Evolutionary conservation across 2,797 vertebrate species (phyloP), one percentile per base, ranked within the genome.

Genomic region (Notolabrus celidotus): DNA sequence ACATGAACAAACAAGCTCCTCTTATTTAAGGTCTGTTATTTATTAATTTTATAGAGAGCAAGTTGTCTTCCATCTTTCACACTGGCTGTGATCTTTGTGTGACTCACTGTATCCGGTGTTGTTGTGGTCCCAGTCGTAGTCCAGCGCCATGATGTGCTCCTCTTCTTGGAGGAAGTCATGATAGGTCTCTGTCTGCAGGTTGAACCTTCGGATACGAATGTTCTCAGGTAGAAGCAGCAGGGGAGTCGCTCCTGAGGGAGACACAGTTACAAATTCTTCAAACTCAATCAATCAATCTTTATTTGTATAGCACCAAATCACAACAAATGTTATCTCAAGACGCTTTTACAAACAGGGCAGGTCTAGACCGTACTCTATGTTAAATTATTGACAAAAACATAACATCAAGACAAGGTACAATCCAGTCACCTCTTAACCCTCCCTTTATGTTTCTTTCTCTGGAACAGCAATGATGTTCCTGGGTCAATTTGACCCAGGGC

Each of bases 111-210:
- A 87, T 70, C 93, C 95, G 6, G 92, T 94, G 63, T 93, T 94
- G 88, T 97, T 96, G 4, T 96, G 96, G 65, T 98, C 96, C 95
- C 96, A 98, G 10, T 97, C 96, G 7, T 97, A 98, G 89, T 97
- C 97, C 78, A 98, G 38, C 31, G 96, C 93, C 84, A 96, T 94
- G 75, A 98, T 94, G 45, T 71, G 95, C 45, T 97, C 95, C 60
- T 97, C 91, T 17, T 97, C 94, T 47, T 95, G 87, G 10, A 98
- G 93, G 64, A 95, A 97, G 84, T 97, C 95, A 2, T 95, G 96
- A 77, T 96, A 97, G 51, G 92, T 88, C 39, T 96, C 92, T 0
- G 94, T 95, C 54, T 96, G 95, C 67, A 96, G 86, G 77, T 97
- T 97, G 69, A 96, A 98, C 87, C 93, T 96, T 62, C 96, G 90